Conservation (phyloP, 2,113 vertebrate genomes). For the Rhadina sibilatrix region DNA sequence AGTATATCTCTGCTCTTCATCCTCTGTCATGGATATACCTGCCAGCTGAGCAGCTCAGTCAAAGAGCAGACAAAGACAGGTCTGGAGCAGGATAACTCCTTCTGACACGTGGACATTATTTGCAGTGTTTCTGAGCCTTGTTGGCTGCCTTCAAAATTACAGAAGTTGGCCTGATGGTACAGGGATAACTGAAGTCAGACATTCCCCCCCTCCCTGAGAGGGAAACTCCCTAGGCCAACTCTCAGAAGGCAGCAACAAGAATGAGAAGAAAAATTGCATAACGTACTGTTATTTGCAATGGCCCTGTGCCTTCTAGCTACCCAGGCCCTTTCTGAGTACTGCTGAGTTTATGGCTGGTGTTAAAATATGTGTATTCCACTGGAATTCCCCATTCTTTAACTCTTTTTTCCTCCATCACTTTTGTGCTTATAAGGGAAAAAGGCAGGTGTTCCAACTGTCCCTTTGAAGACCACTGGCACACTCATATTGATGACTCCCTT, state of each 20-base stretch:
- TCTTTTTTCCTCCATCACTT: neutral
- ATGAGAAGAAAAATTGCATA: slow-evolving; percentile 32
- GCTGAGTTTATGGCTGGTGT: neutral
- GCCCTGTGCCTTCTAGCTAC: neutral
- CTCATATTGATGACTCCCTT: accelerated
- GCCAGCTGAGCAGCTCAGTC: neutral
- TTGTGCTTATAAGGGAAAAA: neutral
- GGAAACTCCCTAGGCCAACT: neutral
- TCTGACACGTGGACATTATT: neutral
- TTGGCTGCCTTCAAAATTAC: neutral
- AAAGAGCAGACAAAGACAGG: neutral
- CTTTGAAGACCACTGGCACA: neutral
- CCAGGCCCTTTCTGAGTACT: neutral
- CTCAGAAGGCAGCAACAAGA: slow-evolving; percentile 5
- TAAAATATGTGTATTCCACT: neutral
- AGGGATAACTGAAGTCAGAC: neutral
- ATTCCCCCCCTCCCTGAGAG: neutral
- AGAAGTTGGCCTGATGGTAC: neutral
- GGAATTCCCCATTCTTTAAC: slow-evolving; percentile 11
- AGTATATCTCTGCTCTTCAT: neutral
- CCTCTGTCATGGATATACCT: neutral
- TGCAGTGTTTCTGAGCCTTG: neutral
- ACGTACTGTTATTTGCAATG: slow-evolving; percentile 11
- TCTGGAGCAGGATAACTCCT: neutral
- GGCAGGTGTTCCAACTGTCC: neutral